These are phyloP conservation scores for Lucilia sericata DNA, from an alignment of 1,140 invertebrate species.

Conservation along the genomic window DNA sequence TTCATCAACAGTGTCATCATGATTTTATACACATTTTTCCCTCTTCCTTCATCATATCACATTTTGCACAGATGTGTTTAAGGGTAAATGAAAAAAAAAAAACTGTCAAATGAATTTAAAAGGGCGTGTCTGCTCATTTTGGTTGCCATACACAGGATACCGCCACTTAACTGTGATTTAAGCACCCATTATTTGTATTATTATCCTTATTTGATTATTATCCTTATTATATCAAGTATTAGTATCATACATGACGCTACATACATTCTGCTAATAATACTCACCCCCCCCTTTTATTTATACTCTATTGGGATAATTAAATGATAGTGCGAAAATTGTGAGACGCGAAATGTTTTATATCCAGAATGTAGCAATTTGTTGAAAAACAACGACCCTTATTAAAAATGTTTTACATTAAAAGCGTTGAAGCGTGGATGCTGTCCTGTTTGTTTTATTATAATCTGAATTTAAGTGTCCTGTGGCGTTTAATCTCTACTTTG, in stretches of 20 bases:
- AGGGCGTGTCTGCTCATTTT: slow-evolving; percentile 18
- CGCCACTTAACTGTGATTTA: slow-evolving; percentile 20
- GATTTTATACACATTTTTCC: neutral
- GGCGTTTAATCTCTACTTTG: slow-evolving; percentile 9
- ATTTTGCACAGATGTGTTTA: slow-evolving; percentile 26
- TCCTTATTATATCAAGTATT: neutral
- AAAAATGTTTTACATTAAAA: neutral
- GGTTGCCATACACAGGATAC: neutral
- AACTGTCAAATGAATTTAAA: neutral
- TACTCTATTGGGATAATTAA: neutral
- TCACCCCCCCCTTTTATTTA: neutral
- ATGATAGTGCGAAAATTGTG: neutral
- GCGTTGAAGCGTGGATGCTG: neutral
- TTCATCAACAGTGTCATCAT: neutral
- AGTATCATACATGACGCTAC: neutral
- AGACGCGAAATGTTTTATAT: neutral
- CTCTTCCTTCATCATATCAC: neutral
- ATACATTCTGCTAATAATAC: neutral
- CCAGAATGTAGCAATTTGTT: neutral
- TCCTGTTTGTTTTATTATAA: neutral
- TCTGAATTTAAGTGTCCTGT: neutral
- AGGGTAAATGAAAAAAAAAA: neutral
- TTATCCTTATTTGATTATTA: too few species aligned
- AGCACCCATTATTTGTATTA: neutral
- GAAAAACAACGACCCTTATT: neutral